These are phyloP conservation scores for Megaptera novaeangliae DNA, from an alignment of 2,113 vertebrate species.

Conservation along the genomic window DNA sequence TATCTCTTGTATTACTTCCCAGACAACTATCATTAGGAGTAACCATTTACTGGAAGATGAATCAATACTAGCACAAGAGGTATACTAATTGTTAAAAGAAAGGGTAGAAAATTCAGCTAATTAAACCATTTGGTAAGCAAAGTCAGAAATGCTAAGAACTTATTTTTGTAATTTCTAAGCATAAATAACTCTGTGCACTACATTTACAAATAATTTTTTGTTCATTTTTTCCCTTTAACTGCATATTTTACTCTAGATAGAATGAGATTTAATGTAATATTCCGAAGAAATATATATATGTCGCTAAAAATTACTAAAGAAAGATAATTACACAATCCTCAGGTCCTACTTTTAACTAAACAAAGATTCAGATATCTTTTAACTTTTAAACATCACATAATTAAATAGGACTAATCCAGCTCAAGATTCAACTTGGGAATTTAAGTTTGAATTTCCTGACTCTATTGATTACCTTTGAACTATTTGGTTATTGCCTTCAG, in stretches of 20 bases:
- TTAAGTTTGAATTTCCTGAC: background rate
- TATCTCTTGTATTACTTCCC: slow-evolving; percentile 75
- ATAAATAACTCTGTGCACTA: background rate
- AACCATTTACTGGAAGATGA: slow-evolving; percentile 70
- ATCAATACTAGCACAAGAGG: slow-evolving; percentile 76
- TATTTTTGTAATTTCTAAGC: background rate
- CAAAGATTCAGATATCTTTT: background rate
- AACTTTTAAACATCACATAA: background rate
- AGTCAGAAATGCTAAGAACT: background rate
- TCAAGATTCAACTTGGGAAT: background rate
- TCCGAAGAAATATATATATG: background rate
- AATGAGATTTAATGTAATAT: background rate
- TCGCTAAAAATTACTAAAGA: too few relatives aligned
- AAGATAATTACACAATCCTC: background rate
- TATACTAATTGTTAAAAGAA: background rate
- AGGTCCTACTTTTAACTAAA: background rate
- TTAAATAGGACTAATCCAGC: background rate
- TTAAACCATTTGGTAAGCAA: background rate
- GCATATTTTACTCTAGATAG: background rate
- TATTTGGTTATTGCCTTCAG: background rate
- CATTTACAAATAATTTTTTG: background rate
- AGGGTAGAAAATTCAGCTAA: background rate
- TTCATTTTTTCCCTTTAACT: background rate
- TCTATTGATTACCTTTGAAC: background rate
- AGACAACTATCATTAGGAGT: slow-evolving; percentile 81